Percentiles rank a stretch among this genome's conserved stretches.
phyloP scores from a whole-genome alignment of 2,113 vertebrate species.

The Mus spicilegus region DNA sequence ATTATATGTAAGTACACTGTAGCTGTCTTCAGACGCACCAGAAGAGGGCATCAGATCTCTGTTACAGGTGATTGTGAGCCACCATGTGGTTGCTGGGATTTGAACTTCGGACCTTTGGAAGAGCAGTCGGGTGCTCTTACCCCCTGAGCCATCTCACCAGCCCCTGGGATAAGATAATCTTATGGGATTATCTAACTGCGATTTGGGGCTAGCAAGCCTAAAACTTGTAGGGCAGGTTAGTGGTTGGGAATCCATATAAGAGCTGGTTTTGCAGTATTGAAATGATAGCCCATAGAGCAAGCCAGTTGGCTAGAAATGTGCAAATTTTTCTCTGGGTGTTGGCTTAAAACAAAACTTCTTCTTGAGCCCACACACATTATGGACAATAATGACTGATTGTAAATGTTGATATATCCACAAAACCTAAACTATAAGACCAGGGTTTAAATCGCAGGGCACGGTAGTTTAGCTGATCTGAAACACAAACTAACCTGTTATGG shows the following conservation, averaged over 20 bases:
- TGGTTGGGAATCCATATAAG: not conserved
- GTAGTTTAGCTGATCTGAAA: not conserved
- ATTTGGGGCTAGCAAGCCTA: not conserved
- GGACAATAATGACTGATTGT: not conserved
- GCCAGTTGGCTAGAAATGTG: not conserved
- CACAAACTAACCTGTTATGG: not conserved
- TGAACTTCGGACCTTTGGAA: no score
- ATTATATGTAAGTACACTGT: no score
- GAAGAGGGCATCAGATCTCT: no score
- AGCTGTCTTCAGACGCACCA: no score
- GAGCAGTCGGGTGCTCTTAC: no score
- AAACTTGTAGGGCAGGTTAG: not conserved
- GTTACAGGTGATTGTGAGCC: no score
- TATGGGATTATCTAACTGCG: not conserved
- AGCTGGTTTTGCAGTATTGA: conserved; percentile 26
- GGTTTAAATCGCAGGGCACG: not conserved
- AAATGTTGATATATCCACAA: not conserved
- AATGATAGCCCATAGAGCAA: not conserved
- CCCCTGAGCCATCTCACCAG: no score
- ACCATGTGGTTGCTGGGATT: no score
- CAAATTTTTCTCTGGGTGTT: not conserved
- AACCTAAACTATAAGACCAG: not conserved
- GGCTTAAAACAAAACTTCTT: not conserved
- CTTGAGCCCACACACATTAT: not conserved
- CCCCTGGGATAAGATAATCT: not conserved